Base-by-base conservation (phyloP, 2,797 vertebrate genomes). In the Xiphorhynchus erythropygius region DNA sequence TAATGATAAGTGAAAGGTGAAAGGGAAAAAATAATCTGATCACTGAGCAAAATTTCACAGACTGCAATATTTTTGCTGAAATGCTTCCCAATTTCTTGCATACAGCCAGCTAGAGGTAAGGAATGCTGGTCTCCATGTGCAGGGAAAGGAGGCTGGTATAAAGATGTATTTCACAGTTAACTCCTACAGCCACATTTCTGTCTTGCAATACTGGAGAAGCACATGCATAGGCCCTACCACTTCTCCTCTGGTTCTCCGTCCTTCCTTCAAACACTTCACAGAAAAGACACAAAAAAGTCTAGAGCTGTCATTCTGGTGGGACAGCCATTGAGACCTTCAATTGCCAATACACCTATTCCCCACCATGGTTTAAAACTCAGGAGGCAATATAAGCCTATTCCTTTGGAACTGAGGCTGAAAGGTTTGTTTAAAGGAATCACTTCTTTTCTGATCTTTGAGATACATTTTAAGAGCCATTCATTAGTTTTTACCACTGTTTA, bases 41-140 rank as follows among this genome's bases (percentile, higher is more conserved):
- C 41, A 52, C 41, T 4, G 18, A 49, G 33, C 75, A 88, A 65
- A 19, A 42, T 28, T 55, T 37, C n/a, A 46, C 10, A n/a, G 19
- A 47, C 12, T 28, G 17, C 5, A 70, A 18, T 28, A 23, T 32
- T 59, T 80, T 87, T 93, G 25, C 35, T 80, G 46, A 77, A 80
- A 41, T n/a, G 4, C 10, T 86, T 80, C 73, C 17, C 35, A 32
- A 5, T 70, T 79, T 60, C 35, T 73, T 71, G 19, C 18, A 41
- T 41, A 33, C 25, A 92, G 32, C 9, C 67, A 79, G 15, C 10
- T 63, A 52, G 22, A 63, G 13, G 30, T 15, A 3, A 71, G 35
- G 14, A 85, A 49, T 76, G 22, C 15, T 4, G 8, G 25, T 13
- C 4, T 80, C 5, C 18, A 52, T 1, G 2, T 18, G 5, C 0